These are phyloP conservation scores for Argyra leucocephala DNA, from an alignment of 2,888 invertebrate species.

Conservation along the genomic window DNA sequence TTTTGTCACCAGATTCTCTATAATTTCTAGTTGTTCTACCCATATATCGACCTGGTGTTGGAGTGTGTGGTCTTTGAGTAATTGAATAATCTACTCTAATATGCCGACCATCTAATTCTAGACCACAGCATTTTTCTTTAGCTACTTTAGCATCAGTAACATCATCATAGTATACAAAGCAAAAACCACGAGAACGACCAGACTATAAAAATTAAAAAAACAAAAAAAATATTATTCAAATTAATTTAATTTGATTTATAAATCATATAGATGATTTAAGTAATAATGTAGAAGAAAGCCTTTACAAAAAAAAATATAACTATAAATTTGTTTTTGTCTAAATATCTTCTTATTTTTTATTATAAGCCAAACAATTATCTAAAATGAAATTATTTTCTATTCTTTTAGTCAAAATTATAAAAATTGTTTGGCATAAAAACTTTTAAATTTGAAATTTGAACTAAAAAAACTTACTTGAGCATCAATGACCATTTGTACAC, in stretches of 20 bases:
- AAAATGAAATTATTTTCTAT: no score
- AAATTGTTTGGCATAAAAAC: no score
- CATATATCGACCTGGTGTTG: conserved; percentile 95
- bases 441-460: not conserved
- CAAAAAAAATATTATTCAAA: not conserved
- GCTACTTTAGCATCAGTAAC: conserved; percentile 84
- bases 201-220: conserved; percentile 54
- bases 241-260: not conserved
- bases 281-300: conserved; percentile 19
- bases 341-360: conserved; percentile 4
- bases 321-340: conserved; percentile 10
- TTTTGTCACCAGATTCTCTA: conserved; percentile 27
- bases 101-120: conserved; percentile 86
- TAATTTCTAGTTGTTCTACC: conserved; percentile 65
- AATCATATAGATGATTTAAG: conserved; percentile 7
- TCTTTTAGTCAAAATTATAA: no score
- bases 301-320: conserved; percentile 17
- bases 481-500: conserved; percentile 90
- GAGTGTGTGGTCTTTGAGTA: conserved; percentile 91
- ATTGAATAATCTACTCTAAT: conserved; percentile 94
- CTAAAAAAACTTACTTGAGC: conserved; percentile 52
- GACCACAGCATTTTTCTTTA: conserved; percentile 86
- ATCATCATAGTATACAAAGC: conserved; percentile 87
- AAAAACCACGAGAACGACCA: conserved; percentile 88
- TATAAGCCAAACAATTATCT: conserved; percentile 12